Percentiles rank a stretch among this genome's conserved stretches.
Conservation (phyloP, 37 sponge, comb jelly and placozoan genomes). For the Cliona cf. orientalis region DNA sequence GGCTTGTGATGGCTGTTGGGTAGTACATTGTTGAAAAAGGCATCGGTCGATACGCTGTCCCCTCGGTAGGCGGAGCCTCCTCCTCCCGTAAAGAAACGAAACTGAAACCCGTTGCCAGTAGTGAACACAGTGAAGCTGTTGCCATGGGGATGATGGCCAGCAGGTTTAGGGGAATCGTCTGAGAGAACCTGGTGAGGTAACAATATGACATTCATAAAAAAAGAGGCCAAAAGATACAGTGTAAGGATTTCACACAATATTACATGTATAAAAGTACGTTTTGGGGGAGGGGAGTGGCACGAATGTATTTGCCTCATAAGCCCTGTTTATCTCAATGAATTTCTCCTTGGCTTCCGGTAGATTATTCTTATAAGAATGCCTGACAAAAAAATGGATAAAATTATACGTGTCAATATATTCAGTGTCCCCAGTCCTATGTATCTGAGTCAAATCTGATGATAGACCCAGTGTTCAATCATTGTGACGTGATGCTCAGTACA, state of each 20-base stretch:
- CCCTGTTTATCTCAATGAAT: conserved; percentile 74
- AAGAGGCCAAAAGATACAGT: neutral
- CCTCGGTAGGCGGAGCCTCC: conserved; percentile 8
- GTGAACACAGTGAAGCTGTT: conserved; percentile 55
- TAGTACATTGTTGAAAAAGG: conserved; percentile 43
- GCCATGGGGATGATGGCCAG: neutral
- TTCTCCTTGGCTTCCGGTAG: conserved; percentile 75
- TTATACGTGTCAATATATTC: no score
- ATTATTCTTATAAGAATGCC: conserved; percentile 92
- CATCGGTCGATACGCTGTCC: conserved; percentile 35
- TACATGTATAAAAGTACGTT: neutral
- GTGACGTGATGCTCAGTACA: neutral
- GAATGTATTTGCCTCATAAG: conserved; percentile 85
- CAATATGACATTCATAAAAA: neutral
- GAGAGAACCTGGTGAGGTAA: conserved; percentile 68
- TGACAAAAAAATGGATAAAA: conserved; percentile 1
- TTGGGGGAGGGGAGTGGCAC: no score
- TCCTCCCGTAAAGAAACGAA: conserved; percentile 17
- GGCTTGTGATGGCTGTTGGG: conserved; percentile 44
- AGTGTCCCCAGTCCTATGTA: no score
- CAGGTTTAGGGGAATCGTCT: no score
- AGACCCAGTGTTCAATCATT: no score
- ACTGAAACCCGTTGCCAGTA: conserved; percentile 48
- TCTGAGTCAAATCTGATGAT: no score
- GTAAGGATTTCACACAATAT: neutral